Evolutionary conservation across 1,140 invertebrate genomes (phyloP).

Genomic region (Acyrthosiphon pisum): DNA sequence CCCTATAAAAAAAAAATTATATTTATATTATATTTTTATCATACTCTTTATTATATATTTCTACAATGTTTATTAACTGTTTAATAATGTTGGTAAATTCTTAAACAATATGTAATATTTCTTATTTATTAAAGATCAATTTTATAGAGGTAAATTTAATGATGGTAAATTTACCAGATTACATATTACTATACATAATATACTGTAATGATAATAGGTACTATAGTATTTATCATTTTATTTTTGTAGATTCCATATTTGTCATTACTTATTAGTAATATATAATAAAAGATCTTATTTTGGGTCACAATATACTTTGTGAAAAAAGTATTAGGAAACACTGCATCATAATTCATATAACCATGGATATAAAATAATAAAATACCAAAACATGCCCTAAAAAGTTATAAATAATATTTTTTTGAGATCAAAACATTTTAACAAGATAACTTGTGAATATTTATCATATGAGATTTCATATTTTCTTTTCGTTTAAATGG

Average conservation of each 20-base stretch:
- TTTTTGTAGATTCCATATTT: neutral
- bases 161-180: neutral
- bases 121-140: neutral
- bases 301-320: neutral
- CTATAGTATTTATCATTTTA: neutral
- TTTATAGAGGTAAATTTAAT: neutral
- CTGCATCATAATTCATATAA: neutral
- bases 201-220: neutral
- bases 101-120: neutral
- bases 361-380: neutral
- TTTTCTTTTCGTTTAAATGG: constrained; percentile 66
- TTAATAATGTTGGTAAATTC: neutral
- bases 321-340: neutral
- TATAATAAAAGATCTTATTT: neutral
- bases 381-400: neutral
- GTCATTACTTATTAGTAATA: neutral
- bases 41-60: neutral
- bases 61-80: neutral
- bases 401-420: neutral
- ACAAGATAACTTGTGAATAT: constrained; percentile 37
- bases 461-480: constrained; percentile 63
- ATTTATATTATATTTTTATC: neutral
- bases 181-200: neutral
- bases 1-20: neutral
- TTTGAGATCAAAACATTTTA: neutral